Percentiles rank a stretch among this genome's conserved stretches.
Evolutionary conservation across 2,888 invertebrate species (phyloP).

Genomic region (Gryllus longicercus): DNA sequence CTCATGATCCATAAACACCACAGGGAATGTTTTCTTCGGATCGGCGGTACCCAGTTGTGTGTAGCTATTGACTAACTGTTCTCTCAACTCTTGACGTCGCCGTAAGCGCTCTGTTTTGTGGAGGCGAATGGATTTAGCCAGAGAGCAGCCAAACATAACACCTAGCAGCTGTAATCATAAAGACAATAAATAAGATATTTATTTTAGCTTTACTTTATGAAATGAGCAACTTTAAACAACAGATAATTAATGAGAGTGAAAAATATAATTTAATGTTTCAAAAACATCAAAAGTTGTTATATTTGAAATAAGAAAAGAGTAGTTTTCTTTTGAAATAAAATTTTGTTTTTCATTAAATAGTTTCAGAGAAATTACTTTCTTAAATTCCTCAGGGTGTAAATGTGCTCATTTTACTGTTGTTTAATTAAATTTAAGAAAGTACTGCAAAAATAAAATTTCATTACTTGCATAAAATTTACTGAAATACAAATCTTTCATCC

Average conservation of each 20-base stretch:
- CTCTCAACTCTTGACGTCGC: conserved; percentile 65
- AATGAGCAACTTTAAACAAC: not conserved
- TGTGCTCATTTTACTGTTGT: too few species aligned
- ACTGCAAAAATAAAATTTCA: too few species aligned
- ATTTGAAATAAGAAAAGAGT: too few species aligned
- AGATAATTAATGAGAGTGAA: not conserved
- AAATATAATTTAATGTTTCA: too few species aligned
- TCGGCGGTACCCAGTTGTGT: conserved; percentile 46
- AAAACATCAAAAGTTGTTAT: too few species aligned
- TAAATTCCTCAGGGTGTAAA: too few species aligned
- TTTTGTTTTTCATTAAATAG: too few species aligned
- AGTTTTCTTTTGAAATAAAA: too few species aligned
- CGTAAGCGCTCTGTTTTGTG: conserved; percentile 70
- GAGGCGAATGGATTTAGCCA: conserved; percentile 44
- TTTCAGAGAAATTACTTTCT: too few species aligned
- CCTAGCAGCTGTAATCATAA: conserved; percentile 35
- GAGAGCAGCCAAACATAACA: conserved; percentile 37
- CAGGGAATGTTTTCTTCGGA: conserved; percentile 44
- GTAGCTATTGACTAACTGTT: conserved; percentile 43
- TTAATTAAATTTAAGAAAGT: too few species aligned
- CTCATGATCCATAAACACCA: conserved; percentile 42
- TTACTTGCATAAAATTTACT: too few species aligned
- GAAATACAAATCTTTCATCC: too few species aligned
- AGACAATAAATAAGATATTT: conserved; percentile 21
- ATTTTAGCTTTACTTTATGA: not conserved